Evolutionary conservation across 2,888 invertebrate genomes (phyloP).

Genomic region (Agapostemon virescens): DNA sequence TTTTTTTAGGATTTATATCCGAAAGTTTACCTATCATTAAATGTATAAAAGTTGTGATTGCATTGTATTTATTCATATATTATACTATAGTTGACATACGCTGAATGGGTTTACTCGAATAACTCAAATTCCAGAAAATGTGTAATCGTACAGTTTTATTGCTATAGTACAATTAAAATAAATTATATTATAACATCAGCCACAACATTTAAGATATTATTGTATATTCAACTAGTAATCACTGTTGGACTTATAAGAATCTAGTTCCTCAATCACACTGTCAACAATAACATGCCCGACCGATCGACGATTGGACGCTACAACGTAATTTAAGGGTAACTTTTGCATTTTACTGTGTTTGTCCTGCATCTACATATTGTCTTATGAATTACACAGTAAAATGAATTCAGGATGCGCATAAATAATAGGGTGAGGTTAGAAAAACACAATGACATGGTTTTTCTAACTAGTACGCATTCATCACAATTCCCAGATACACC

Average conservation of each 20-base stretch:
- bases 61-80: neutral
- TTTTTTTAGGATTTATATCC: too few relatives aligned
- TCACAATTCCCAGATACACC: constrained; percentile 45
- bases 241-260: constrained; percentile 51
- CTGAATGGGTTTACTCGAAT: neutral
- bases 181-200: constrained; percentile 75
- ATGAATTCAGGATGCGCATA: constrained; percentile 56
- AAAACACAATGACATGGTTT: constrained; percentile 27
- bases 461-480: constrained; percentile 48
- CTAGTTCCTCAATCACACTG: constrained; percentile 54
- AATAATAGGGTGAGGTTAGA: constrained; percentile 38
- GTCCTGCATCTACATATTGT: constrained; percentile 65
- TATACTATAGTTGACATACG: neutral
- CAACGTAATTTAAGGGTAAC: constrained; percentile 53
- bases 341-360: constrained; percentile 52
- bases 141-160: constrained; percentile 65
- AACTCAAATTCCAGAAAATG: neutral
- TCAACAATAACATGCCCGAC: constrained; percentile 59
- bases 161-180: constrained; percentile 76
- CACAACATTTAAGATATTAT: constrained; percentile 63
- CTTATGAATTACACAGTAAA: constrained; percentile 69
- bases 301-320: constrained; percentile 51
- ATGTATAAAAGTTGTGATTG: neutral
- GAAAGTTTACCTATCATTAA: too few relatives aligned
- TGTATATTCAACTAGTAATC: constrained; percentile 54